These are phyloP conservation scores for Drosophila acutilabella DNA, from an alignment of 2,888 invertebrate genomes.

Conservation along the genomic window DNA sequence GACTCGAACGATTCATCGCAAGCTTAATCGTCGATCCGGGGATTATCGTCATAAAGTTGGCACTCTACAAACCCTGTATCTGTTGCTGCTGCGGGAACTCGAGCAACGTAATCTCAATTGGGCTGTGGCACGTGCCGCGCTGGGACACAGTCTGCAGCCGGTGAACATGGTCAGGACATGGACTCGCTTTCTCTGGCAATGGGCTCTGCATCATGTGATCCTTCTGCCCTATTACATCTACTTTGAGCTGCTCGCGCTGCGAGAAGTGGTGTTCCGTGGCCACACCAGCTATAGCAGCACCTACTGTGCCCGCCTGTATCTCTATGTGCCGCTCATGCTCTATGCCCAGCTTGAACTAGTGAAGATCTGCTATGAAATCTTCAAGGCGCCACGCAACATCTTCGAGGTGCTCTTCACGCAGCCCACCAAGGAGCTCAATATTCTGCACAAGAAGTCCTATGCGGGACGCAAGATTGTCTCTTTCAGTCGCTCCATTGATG, in stretches of 20 bases:
- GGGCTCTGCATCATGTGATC: slow-evolving; percentile 74
- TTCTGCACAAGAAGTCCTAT: slow-evolving; percentile 83
- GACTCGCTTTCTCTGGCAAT: slow-evolving; percentile 82
- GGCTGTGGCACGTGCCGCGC: slow-evolving; percentile 84
- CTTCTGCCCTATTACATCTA: slow-evolving; percentile 79
- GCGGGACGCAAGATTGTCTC: slow-evolving; percentile 84
- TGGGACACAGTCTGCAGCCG: slow-evolving; percentile 85
- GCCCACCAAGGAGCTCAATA: slow-evolving; percentile 81
- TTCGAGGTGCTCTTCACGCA: slow-evolving; percentile 83
- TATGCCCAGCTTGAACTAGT: slow-evolving; percentile 82
- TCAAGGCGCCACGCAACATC: slow-evolving; percentile 83
- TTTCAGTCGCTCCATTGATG: slow-evolving; percentile 83
- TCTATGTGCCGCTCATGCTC: slow-evolving; percentile 81
- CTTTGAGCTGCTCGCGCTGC: slow-evolving; percentile 77
- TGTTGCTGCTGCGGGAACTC: slow-evolving; percentile 84
- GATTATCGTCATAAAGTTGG: slow-evolving; percentile 53
- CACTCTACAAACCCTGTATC: slow-evolving; percentile 53
- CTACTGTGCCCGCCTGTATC: slow-evolving; percentile 76
- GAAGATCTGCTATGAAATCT: slow-evolving; percentile 81
- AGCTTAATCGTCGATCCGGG: slow-evolving; percentile 55
- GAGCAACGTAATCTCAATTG: slow-evolving; percentile 79
- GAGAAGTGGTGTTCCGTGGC: slow-evolving; percentile 80
- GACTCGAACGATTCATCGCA: slow-evolving; percentile 53
- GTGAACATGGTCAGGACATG: slow-evolving; percentile 82
- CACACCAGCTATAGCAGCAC: slow-evolving; percentile 75